Evolutionary conservation across 2,797 vertebrate genomes (phyloP), one percentile per base, ranked within the genome.

Genomic region (Podarcis lilfordi): DNA sequence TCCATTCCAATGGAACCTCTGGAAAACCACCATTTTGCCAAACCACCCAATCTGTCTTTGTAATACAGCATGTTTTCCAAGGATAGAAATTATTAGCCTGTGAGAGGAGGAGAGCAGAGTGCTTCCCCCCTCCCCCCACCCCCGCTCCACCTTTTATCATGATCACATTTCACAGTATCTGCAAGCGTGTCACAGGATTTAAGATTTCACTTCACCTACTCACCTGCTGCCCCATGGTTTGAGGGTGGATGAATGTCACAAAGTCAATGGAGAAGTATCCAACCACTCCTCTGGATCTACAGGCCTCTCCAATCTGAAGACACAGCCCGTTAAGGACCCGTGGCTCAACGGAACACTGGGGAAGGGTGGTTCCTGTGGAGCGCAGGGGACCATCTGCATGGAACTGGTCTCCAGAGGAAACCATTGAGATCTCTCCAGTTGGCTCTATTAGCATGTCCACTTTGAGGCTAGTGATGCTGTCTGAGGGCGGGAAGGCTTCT

Each of bases 401-500:
- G 82, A 98, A 96, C 93, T 98, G 98, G 91, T 99, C 98, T 78
- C 98, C 98, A 43, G 97, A 97, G 1, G 98, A 97, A 88, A 98
- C 86, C 90, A 98, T 92, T 3, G 92, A 94, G 89, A 98, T 93
- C 88, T 97, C 94, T 85, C 98, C 98, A 0, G 93, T 96, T 0
- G 98, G 98, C 92, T 98, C 97, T 86, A 99, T 97, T 90, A 99
- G 95, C 97, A 99, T 94, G 94, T 98, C 98, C 93, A 98, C 97
- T 0, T 97, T 98, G 81, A 99, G 95, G 94, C 97, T 98, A 83
- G 97, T 98, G 95, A 98, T 23, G 4, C 95, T 96, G 37, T 97
- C 95, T 0, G 98, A 96, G 75, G 96, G 96, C 0, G 98, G 98
- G 91, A 96, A 98, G 2, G 98, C 98, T 94, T 99, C 98, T n/a